Conservation (phyloP, 2,888 invertebrate species). For the Andrena haemorrhoa region DNA sequence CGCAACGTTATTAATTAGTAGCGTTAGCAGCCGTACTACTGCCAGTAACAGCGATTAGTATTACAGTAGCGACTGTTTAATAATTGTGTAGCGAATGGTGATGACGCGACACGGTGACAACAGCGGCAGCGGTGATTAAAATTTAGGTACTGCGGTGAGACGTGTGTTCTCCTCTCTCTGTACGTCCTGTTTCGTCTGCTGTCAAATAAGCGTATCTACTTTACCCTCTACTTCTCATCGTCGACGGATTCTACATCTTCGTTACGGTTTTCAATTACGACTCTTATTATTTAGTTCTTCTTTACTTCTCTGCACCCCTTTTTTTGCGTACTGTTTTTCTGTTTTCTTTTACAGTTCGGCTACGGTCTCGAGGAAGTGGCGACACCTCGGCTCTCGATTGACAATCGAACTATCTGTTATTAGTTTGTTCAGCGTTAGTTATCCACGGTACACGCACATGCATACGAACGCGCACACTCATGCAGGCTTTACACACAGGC, state of each 20-base stretch:
- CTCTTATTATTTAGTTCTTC: constrained; percentile 32
- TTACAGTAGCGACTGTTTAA: constrained; percentile 50
- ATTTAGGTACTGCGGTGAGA: constrained; percentile 63
- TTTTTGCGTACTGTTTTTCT: not conserved
- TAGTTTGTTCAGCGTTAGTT: constrained; percentile 37
- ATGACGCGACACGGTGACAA: constrained; percentile 55
- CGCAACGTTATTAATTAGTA: constrained; percentile 48
- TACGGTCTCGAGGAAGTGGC: constrained; percentile 55
- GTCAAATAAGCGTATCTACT: constrained; percentile 59
- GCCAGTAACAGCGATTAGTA: constrained; percentile 42
- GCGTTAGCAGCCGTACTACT: constrained; percentile 51
- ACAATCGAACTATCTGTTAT: constrained; percentile 27
- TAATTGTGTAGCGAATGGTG: constrained; percentile 48
- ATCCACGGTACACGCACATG: not conserved
- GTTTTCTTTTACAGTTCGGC: constrained; percentile 28
- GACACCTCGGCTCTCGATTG: constrained; percentile 34
- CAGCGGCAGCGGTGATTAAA: constrained; percentile 55
- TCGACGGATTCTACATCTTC: constrained; percentile 57
- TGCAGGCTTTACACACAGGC: constrained; percentile 10
- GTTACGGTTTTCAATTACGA: constrained; percentile 46
- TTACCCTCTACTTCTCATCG: constrained; percentile 57
- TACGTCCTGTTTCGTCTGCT: constrained; percentile 17
- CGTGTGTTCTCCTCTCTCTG: constrained; percentile 39
- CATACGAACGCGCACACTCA: constrained; percentile 25
- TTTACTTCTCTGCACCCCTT: constrained; percentile 6